Evolutionary conservation across 2,797 vertebrate species (phyloP), one percentile per base, ranked within the genome.

Genomic region (Sciurus carolinensis): DNA sequence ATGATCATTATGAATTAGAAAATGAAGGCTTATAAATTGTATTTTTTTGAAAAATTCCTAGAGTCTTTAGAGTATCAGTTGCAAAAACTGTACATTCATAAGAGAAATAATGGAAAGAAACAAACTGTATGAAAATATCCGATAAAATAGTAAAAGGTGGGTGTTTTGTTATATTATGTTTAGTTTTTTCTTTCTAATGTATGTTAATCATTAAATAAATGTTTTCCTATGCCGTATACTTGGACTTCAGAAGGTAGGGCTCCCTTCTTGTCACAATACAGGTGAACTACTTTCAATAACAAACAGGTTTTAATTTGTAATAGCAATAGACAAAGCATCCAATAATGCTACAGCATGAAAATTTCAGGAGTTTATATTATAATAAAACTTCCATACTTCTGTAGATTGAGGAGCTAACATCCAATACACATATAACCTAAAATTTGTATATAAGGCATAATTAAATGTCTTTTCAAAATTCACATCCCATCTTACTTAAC

Each of bases 371-470:
- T 52, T 90, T 87, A 88, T 52, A 67, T 47, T 90, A 36, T 57
- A 90, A 66, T 79, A 93, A 94, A 89, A 15, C 13, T 83, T 94
- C 77, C 39, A 71, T 24, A 76, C 2, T 86, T 72, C 4, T 86
- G 69, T 50, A 95, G 17, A 69, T 73, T 80, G 69, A 91, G 33
- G 87, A 91, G 96, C 28, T 96, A 59, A 67, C 8, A 80, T 66
- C 15, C 42, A 87, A 33, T 57, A 28, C 77, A 50, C 20, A 69
- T 71, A 66, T 59, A 87, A 22, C 14, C 22, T 36, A 82, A 95
- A 97, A 73, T 89, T 77, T 75, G 22, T 82, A 42, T 42, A 12
- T 75, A 94, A 90, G 5, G 30, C 66, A 83, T 83, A 93, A 93
- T 67, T 72, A 64, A 90, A 87, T 59, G 4, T 92, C 54, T 72